phyloP scores from a whole-genome alignment of 2,888 invertebrate genomes.

The Drosophila vallismaia region DNA sequence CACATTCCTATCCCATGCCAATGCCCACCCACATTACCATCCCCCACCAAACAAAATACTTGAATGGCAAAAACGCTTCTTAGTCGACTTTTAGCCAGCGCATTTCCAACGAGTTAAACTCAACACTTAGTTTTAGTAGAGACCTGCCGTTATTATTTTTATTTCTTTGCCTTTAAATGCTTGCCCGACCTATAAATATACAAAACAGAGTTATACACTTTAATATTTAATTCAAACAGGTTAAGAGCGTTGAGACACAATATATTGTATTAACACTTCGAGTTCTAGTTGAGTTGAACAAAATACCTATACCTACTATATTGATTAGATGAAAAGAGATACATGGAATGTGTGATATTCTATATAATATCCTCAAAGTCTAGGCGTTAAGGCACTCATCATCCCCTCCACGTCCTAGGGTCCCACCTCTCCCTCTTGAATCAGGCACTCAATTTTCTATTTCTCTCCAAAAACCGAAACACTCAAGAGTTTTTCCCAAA shows the following conservation, averaged over 20 bases:
- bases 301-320: conserved; percentile 44
- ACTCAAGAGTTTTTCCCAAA: conserved; percentile 33
- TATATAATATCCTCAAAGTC: conserved; percentile 74
- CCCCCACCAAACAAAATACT: conserved; percentile 5
- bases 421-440: not conserved
- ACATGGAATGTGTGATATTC: conserved; percentile 78
- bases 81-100: conserved; percentile 53
- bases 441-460: conserved; percentile 10
- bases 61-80: conserved; percentile 28
- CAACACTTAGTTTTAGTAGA: conserved; percentile 56
- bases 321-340: conserved; percentile 33
- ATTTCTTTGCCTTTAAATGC: conserved; percentile 43
- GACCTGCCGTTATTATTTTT: conserved; percentile 43
- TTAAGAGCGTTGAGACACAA: conserved; percentile 48
- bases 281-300: conserved; percentile 59
- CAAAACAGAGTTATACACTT: conserved; percentile 41
- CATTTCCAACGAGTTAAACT: conserved; percentile 80
- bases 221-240: conserved; percentile 42
- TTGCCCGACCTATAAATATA: conserved; percentile 36
- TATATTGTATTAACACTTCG: conserved; percentile 40
- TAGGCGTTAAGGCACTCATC: conserved; percentile 25
- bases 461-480: not conserved
- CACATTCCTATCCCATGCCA: conserved; percentile 1
- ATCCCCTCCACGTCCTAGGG: conserved; percentile 7
- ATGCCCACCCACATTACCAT: not conserved